These are phyloP conservation scores for Parochlus steinenii DNA, from an alignment of 2,888 invertebrate species.

Conservation along the genomic window DNA sequence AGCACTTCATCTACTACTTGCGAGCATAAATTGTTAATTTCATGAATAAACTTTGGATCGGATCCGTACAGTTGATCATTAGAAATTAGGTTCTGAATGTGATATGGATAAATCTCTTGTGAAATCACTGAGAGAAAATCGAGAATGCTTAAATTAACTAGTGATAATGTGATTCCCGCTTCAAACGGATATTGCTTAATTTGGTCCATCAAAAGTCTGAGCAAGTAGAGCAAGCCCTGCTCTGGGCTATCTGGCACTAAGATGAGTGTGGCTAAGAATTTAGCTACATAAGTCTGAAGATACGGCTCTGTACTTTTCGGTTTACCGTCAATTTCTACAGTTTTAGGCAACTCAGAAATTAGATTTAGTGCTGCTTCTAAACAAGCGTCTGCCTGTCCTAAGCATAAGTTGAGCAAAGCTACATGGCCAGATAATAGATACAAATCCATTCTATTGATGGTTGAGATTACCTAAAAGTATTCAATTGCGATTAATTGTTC, in stretches of 20 bases:
- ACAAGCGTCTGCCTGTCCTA: conserved; percentile 90
- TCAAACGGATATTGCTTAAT: conserved; percentile 60
- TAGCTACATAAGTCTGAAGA: conserved; percentile 50
- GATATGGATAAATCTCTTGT: conserved; percentile 72
- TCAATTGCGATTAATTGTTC: no score
- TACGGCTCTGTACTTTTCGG: conserved; percentile 53
- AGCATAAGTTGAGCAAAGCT: conserved; percentile 73
- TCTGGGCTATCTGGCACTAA: conserved; percentile 74
- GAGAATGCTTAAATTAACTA: conserved; percentile 56
- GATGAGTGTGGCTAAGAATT: conserved; percentile 66
- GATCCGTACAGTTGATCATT: conserved; percentile 85
- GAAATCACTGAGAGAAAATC: conserved; percentile 63
- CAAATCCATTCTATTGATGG: conserved; percentile 62
- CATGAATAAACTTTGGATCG: conserved; percentile 68
- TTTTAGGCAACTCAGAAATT: conserved; percentile 58
- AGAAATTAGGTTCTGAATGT: conserved; percentile 75
- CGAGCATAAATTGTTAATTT: conserved; percentile 59
- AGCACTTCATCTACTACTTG: conserved; percentile 64
- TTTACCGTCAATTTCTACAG: conserved; percentile 56
- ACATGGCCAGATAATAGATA: conserved; percentile 80
- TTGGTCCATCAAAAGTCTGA: conserved; percentile 64
- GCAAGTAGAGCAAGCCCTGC: conserved; percentile 65
- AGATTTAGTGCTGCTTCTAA: conserved; percentile 75
- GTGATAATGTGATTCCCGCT: conserved; percentile 44
- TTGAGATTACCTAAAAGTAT: conserved; percentile 63